Percentiles rank a stretch among this genome's conserved stretches.
phyloP scores from a whole-genome alignment of 1,140 invertebrate species.

The Drosophila erecta region DNA sequence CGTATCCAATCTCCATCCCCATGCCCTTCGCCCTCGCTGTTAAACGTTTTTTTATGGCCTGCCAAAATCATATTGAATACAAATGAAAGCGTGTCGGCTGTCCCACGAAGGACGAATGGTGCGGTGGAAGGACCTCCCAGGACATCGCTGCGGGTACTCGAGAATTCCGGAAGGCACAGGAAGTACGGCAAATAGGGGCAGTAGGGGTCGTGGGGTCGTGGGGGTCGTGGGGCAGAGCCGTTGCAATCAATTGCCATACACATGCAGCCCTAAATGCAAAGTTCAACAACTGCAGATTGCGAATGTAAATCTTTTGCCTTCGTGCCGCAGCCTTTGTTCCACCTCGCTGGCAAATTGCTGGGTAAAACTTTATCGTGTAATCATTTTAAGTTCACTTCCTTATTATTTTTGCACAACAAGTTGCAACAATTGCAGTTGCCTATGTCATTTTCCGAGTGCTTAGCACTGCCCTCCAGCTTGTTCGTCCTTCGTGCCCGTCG shows the following conservation, averaged over 20 bases:
- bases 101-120: neutral
- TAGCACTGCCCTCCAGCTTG: slow-evolving; percentile 32
- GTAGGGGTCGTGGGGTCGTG: neutral
- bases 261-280: slow-evolving; percentile 37
- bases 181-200: neutral
- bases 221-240: neutral
- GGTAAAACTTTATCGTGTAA: slow-evolving; percentile 78
- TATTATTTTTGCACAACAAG: slow-evolving; percentile 76
- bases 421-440: slow-evolving; percentile 70
- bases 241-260: slow-evolving; percentile 32
- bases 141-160: neutral
- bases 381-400: slow-evolving; percentile 81
- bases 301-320: slow-evolving; percentile 36
- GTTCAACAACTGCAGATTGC: slow-evolving; percentile 47
- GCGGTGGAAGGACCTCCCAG: too few species aligned
- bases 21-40: neutral
- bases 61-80: slow-evolving; percentile 62
- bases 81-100: slow-evolving; percentile 34
- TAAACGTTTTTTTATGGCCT: slow-evolving; percentile 60
- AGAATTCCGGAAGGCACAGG: neutral
- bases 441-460: slow-evolving; percentile 76
- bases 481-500: neutral
- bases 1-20: neutral
- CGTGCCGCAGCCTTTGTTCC: slow-evolving; percentile 10
- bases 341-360: slow-evolving; percentile 66